Conservation (phyloP, 2,797 vertebrate species). For the Toxotes lorentzi region DNA sequence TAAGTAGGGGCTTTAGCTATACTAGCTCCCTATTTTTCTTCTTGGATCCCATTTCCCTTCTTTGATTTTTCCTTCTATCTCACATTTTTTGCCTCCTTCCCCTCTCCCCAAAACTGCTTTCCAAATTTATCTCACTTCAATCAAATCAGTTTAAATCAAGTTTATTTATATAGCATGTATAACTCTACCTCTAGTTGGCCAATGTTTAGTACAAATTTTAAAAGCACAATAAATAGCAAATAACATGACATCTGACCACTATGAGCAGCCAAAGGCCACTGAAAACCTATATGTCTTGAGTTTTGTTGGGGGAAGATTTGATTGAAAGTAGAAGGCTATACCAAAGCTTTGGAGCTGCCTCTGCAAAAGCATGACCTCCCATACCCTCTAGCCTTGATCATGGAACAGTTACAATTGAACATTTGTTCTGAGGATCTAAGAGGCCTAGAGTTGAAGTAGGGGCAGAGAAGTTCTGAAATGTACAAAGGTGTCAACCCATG, state of each 20-base stretch:
- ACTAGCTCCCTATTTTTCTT: too few species aligned
- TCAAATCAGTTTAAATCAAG: not conserved
- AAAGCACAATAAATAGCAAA: not conserved
- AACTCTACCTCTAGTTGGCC: not conserved
- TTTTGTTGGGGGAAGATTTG: not conserved
- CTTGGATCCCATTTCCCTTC: not conserved
- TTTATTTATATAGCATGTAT: not conserved
- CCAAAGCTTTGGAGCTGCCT: too few species aligned
- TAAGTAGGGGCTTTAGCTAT: too few species aligned
- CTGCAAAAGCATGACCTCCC: not conserved
- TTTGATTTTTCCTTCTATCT: not conserved
- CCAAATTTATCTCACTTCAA: conserved; percentile 38
- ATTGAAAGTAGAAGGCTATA: not conserved
- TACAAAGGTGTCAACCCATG: not conserved
- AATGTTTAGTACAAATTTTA: not conserved
- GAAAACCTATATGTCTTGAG: too few species aligned
- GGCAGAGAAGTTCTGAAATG: not conserved
- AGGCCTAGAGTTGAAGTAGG: too few species aligned
- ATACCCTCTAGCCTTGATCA: not conserved
- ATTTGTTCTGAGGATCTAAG: too few species aligned
- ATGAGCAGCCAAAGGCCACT: too few species aligned
- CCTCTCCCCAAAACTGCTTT: conserved; percentile 10
- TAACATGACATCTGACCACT: too few species aligned
- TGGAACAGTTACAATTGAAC: too few species aligned
- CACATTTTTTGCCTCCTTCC: not conserved